Evolutionary conservation across 2,888 invertebrate genomes (phyloP).

Genomic region (Cerastis rubricosa): DNA sequence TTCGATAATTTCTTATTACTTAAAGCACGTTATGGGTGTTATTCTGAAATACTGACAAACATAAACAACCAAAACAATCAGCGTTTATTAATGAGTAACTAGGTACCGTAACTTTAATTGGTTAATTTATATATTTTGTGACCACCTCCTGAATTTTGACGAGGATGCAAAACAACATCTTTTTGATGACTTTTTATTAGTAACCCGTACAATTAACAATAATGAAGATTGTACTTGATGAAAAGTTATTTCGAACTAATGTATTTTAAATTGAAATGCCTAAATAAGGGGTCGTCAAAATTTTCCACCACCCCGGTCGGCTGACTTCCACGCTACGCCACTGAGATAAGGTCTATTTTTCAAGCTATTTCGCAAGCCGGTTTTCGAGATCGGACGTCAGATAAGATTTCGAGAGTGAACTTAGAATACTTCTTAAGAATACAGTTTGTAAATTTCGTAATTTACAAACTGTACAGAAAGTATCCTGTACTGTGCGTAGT

Average conservation of each 20-base stretch:
- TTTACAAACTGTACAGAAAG: too few species aligned
- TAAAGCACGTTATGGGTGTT: too few species aligned
- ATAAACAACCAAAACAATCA: too few species aligned
- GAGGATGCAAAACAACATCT: too few species aligned
- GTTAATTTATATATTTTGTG: too few species aligned
- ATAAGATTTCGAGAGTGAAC: not conserved
- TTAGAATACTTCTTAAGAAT: not conserved
- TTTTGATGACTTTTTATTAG: not conserved
- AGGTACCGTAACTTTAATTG: too few species aligned
- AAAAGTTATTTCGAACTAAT: not conserved
- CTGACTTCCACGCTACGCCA: not conserved
- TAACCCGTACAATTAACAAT: not conserved
- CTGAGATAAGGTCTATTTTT: not conserved
- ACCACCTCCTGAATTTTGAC: too few species aligned
- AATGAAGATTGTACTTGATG: not conserved
- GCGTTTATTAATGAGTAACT: too few species aligned
- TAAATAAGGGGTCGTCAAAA: not conserved
- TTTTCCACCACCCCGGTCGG: not conserved
- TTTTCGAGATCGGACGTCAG: not conserved
- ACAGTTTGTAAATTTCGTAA: too few species aligned
- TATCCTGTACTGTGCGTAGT: too few species aligned
- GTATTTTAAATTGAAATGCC: not conserved
- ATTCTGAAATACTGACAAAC: too few species aligned
- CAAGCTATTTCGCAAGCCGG: not conserved
- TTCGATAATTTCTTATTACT: too few species aligned